Base-by-base conservation (phyloP, 2,113 vertebrate genomes). In the Eulemur rufifrons region DNA sequence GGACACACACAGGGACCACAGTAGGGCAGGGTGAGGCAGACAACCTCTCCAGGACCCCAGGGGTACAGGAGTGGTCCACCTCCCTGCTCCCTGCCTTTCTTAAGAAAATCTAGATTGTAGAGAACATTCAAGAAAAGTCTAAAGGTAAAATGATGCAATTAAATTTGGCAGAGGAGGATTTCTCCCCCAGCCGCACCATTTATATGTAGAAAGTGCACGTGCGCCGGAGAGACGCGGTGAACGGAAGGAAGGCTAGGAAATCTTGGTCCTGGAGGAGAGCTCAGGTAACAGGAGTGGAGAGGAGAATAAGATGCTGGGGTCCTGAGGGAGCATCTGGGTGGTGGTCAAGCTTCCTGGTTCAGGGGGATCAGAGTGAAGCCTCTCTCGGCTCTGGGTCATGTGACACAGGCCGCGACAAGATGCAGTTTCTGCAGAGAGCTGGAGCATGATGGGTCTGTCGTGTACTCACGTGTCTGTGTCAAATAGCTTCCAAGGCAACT, bases 181-280 rank as follows among this genome's bases (percentile, higher is more conserved):
- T 78, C 61, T 59, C 3, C 20, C 25, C 14, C 0, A 15, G 14
- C 25, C 3, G n/a, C 0, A 0, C 6, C 34, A 32, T 84, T 76
- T 52, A 20, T 39, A 15, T 39, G 17, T 1, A 39, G 23, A 63
- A 94, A 91, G 56, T 23, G n/a, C 29, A 21, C 0, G 1, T 14
- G 6, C 2, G n/a, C 77, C 3, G 12, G 23, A 17, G 27, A 59
- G 50, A 71, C 50, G 52, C 0, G 6, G 52, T n/a, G 29, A n/a
- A 29, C 0, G 3, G n/a, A 32, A 37, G 3, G n/a, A 32, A 37
- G 27, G 9, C 76, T 64, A 34, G 54, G 14, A 64, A 80, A 42
- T 50, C 54, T 50, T 39, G 78, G 88, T 80, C 71, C 10, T 61
- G 3, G 25, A 89, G 32, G 20, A 42, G 8, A 56, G 61, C 2